A percentile compares a stretch with the other conserved stretches of the same genome.
Conservation (phyloP, 2,888 invertebrate genomes). For the Apoda limacodes region DNA sequence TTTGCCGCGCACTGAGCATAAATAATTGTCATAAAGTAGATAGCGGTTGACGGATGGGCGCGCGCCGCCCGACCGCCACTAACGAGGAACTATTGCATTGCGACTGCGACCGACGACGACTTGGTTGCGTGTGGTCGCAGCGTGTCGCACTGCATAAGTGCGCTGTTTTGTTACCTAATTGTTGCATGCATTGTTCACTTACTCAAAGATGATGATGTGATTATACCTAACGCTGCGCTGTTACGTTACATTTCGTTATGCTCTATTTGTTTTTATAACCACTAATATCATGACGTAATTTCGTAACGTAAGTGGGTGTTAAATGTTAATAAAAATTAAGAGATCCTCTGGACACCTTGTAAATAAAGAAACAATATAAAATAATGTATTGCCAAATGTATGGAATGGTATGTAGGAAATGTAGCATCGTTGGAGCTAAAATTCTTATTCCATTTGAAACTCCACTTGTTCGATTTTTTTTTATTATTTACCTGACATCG, state of each 20-base stretch:
- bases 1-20: slow-evolving; percentile 59
- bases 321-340: too few species aligned
- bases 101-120: too few species aligned
- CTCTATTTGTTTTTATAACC: slow-evolving; percentile 26
- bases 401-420: too few species aligned
- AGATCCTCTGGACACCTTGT: too few species aligned
- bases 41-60: slow-evolving; percentile 59
- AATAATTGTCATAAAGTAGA: slow-evolving; percentile 68
- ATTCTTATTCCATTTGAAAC: too few species aligned
- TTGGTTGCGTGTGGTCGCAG: slow-evolving; percentile 14
- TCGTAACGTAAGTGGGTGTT: slow-evolving; percentile 5
- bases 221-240: slow-evolving; percentile 22
- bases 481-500: too few species aligned
- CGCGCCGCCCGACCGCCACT: slow-evolving; percentile 27
- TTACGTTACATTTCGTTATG: slow-evolving; percentile 30
- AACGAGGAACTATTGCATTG: slow-evolving; percentile 54
- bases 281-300: slow-evolving; percentile 33
- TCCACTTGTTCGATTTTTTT: too few species aligned
- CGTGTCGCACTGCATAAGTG: slow-evolving; percentile 21
- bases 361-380: too few species aligned
- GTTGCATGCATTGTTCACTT: slow-evolving; percentile 26
- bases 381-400: too few species aligned
- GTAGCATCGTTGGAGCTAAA: too few species aligned
- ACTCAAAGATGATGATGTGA: slow-evolving; percentile 32
- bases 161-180: slow-evolving; percentile 28